Base-by-base conservation (phyloP, 30 jellyfish, hydroid and myxozoan species). In the Haliclystus octoradiatus region DNA sequence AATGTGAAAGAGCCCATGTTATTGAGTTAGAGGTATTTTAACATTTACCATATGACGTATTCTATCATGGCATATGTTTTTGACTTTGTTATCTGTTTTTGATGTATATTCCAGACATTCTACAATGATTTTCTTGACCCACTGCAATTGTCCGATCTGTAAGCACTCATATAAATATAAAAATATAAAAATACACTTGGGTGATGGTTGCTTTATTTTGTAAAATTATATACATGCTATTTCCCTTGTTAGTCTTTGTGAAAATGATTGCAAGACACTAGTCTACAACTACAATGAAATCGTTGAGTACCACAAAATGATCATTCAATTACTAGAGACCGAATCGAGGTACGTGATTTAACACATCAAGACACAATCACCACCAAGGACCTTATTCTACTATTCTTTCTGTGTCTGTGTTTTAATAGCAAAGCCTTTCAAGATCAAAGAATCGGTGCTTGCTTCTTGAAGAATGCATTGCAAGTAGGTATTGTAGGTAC, bases 211-310 rank as follows among this genome's bases (percentile, higher is more conserved):
- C 57, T 5, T 40, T 40, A 40, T 19, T 5, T 19, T 5, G 19
- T 40, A 40, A 5, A 5, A 57, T 23, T n/a, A 57, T 57, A 5
- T 57, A 57, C 35, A 57, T 9, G 23, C 69, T n/a, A 14, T 5
- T 57, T 27, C 26, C 28, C 7, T 57, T n/a, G 35, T 57, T n/a
- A 88, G 97, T 32, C 49, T 88, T 60, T 26, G 69, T 0, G 80
- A 82, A 30, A 75, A 77, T 19, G 92, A 88, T 29, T 19, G 76
- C 29, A 68, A 47, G 30, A 66, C 88, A n/a, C 70, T 88, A 3
- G 70, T 90, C 52, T 85, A 94, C 24, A 88, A 80, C 49, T 88
- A 79, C 62, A 83, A 70, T 27, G 94, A 88, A 23, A 88, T 88
- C 31, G 94, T 88, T 13, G 76, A 63, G 26, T 81, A 79, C 40